Percentiles rank a stretch among this genome's conserved stretches.
Conservation (phyloP, 2,888 invertebrate genomes). For the Strigamia maritima region DNA sequence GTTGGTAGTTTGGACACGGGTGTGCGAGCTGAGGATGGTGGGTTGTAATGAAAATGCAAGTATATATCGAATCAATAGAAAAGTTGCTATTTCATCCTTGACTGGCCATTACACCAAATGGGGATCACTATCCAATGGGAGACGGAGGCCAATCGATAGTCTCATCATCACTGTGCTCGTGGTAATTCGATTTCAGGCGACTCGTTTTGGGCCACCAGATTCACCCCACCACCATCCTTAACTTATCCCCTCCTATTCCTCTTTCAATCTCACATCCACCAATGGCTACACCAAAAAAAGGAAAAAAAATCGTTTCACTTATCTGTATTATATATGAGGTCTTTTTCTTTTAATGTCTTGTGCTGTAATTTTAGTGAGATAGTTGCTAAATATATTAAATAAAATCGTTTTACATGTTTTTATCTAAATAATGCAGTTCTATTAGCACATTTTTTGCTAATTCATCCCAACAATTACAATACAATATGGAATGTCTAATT, state of each 20-base stretch:
- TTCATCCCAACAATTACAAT: too few relatives aligned
- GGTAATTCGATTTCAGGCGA: constrained; percentile 23
- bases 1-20: background rate
- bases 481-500: too few relatives aligned
- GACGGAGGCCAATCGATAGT: constrained; percentile 19
- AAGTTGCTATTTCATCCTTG: constrained; percentile 23
- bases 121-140: constrained; percentile 23
- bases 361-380: background rate
- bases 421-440: too few relatives aligned
- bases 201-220: constrained; percentile 15
- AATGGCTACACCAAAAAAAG: background rate
- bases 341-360: background rate
- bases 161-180: constrained; percentile 23
- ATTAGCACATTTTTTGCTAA: too few relatives aligned
- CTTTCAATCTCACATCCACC: constrained; percentile 12
- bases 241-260: constrained; percentile 6
- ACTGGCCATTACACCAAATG: constrained; percentile 23
- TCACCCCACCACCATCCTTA: constrained; percentile 15
- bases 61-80: constrained; percentile 23
- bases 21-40: background rate
- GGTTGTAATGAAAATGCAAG: constrained; percentile 11
- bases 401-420: too few relatives aligned
- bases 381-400: too few relatives aligned
- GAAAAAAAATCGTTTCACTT: background rate
- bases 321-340: background rate